These are phyloP conservation scores for Sardinella longiceps DNA, from an alignment of 2,797 vertebrate species.

Conservation along the genomic window DNA sequence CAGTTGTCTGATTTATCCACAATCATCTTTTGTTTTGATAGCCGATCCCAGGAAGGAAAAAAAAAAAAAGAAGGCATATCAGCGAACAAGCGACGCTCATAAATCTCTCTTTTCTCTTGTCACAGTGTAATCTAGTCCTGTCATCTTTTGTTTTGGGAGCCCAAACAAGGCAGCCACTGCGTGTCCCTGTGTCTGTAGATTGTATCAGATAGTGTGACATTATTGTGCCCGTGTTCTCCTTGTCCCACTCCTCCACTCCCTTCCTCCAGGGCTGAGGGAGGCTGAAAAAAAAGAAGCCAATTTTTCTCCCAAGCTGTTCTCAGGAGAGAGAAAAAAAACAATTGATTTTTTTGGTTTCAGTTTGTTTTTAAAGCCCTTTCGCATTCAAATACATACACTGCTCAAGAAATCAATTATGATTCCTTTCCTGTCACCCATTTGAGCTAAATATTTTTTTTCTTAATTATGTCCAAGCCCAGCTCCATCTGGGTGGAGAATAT, in stretches of 20 bases:
- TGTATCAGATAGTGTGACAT: constrained; percentile 65
- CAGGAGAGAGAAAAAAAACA: constrained; percentile 37
- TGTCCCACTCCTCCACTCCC: constrained; percentile 36
- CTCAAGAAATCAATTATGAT: constrained; percentile 8
- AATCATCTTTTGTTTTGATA: constrained; percentile 36
- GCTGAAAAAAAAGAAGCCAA: background rate
- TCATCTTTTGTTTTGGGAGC: constrained; percentile 58
- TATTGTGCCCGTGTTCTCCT: constrained; percentile 37
- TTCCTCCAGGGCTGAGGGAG: constrained; percentile 23
- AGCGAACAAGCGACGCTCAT: constrained; percentile 48
- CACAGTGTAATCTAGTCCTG: constrained; percentile 52
- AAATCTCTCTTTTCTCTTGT: constrained; percentile 50
- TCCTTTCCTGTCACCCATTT: constrained; percentile 3
- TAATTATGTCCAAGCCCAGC: background rate
- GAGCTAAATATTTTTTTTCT: background rate
- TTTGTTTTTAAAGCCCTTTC: constrained; percentile 15
- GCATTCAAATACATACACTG: background rate
- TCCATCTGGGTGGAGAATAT: background rate
- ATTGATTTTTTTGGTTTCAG: background rate
- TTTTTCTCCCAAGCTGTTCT: constrained; percentile 28
- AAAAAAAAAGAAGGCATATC: constrained; percentile 49
- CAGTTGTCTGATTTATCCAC: constrained; percentile 39
- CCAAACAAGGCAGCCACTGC: constrained; percentile 58
- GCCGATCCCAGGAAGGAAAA: constrained; percentile 20
- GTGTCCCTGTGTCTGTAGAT: constrained; percentile 57